phyloP scores from a whole-genome alignment of 2,888 invertebrate species.

The Cancer borealis region DNA sequence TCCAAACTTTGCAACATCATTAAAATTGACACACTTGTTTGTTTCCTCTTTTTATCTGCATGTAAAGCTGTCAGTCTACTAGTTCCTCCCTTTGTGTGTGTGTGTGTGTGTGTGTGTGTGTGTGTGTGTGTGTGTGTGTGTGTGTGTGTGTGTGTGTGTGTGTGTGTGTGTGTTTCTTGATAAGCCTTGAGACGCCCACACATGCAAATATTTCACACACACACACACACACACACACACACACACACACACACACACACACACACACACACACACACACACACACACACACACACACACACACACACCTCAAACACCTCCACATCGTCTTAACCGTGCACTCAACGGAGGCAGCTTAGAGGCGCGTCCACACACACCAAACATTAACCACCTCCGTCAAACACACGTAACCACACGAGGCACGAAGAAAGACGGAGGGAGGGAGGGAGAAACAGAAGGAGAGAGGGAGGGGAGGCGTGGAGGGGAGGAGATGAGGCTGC shows the following conservation, averaged over 20 bases:
- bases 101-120: constrained; percentile 30
- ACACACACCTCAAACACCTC: background rate
- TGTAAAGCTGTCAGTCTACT: too few species aligned
- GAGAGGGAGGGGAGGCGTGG: background rate
- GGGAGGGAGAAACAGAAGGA: background rate
- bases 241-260: background rate
- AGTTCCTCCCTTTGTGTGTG: too few species aligned
- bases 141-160: constrained; percentile 28
- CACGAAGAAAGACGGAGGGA: background rate
- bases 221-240: background rate
- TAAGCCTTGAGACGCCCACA: background rate
- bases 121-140: constrained; percentile 24
- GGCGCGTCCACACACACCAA: too few species aligned
- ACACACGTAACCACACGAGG: background rate
- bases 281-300: constrained; percentile 2
- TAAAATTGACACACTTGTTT: too few species aligned
- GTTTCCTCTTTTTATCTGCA: too few species aligned
- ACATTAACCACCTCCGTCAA: background rate
- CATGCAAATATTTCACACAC: background rate
- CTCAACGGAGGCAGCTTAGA: too few species aligned
- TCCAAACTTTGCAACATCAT: too few species aligned
- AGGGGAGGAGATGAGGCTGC: background rate
- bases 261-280: background rate
- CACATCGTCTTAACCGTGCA: background rate
- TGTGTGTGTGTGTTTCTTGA: background rate